Conservation (phyloP, 2,113 vertebrate species). For the Megaceryle torquata region DNA sequence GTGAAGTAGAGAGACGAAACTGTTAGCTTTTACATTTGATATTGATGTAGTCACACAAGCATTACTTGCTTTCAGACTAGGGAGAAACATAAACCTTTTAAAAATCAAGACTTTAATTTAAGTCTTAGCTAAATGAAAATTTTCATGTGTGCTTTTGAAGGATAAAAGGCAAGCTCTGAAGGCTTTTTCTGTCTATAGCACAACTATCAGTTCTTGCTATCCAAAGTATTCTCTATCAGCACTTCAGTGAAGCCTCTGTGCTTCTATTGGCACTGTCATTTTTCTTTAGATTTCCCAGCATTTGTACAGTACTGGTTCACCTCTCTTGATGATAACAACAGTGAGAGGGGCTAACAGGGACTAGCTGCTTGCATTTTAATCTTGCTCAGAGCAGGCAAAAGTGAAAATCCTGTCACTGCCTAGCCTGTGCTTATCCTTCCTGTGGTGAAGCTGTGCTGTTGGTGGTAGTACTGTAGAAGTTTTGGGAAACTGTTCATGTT, state of each 20-base stretch:
- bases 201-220: constrained; percentile 51
- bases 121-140: constrained; percentile 58
- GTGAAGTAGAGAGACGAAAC: constrained; percentile 12
- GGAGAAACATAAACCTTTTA: constrained; percentile 32
- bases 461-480: neutral
- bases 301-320: constrained; percentile 53
- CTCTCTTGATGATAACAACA: constrained; percentile 49
- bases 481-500: neutral
- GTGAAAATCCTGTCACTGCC: constrained; percentile 18
- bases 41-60: neutral
- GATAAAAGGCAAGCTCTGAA: constrained; percentile 42
- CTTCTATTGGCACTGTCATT: constrained; percentile 44
- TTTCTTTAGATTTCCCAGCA: constrained; percentile 47
- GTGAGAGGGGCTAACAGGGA: constrained; percentile 17
- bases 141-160: constrained; percentile 41
- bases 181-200: constrained; percentile 39
- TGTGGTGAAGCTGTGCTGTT: neutral
- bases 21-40: constrained; percentile 32
- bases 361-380: constrained; percentile 58
- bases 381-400: constrained; percentile 8
- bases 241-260: constrained; percentile 64
- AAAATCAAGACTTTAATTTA: constrained; percentile 59
- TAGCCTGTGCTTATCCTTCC: neutral
- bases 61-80: neutral
- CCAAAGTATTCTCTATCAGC: constrained; percentile 64